phyloP scores from a whole-genome alignment of 2,113 vertebrate species.

The Lepisosteus osseus region DNA sequence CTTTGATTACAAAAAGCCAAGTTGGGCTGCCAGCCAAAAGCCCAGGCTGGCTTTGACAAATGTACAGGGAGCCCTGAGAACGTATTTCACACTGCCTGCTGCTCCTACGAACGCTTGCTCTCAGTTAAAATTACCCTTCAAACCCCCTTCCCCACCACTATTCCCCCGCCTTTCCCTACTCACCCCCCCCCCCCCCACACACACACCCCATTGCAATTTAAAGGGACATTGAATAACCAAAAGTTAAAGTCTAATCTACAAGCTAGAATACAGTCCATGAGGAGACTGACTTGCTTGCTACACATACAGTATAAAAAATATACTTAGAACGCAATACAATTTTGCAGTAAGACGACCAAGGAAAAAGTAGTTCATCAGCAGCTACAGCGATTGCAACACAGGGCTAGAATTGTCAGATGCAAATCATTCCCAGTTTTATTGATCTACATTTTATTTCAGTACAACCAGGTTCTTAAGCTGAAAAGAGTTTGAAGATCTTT shows the following conservation, averaged over 20 bases:
- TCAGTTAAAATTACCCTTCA: conserved; percentile 39
- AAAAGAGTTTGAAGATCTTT: too few relatives aligned
- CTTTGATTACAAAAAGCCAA: conserved; percentile 89
- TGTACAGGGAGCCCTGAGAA: conserved; percentile 62
- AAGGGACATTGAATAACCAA: conserved; percentile 21
- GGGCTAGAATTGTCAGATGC: too few relatives aligned
- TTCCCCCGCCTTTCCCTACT: conserved; percentile 41
- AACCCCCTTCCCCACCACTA: conserved; percentile 13
- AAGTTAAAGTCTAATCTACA: background rate
- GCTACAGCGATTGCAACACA: too few relatives aligned
- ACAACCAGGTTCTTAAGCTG: too few relatives aligned
- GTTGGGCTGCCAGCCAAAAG: conserved; percentile 77
- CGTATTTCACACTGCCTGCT: conserved; percentile 55
- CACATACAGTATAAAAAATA: too few relatives aligned
- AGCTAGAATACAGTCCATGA: background rate
- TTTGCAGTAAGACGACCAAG: too few relatives aligned
- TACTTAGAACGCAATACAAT: too few relatives aligned
- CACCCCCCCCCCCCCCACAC: background rate
- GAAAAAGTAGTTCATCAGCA: too few relatives aligned
- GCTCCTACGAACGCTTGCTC: conserved; percentile 53
- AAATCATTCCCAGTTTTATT: too few relatives aligned
- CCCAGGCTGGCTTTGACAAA: conserved; percentile 68
- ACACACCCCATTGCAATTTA: conserved; percentile 17
- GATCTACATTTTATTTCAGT: too few relatives aligned
- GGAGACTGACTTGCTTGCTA: too few relatives aligned